Evolutionary conservation across 2,797 vertebrate species (phyloP).

Genomic region (Vultur gryphus): DNA sequence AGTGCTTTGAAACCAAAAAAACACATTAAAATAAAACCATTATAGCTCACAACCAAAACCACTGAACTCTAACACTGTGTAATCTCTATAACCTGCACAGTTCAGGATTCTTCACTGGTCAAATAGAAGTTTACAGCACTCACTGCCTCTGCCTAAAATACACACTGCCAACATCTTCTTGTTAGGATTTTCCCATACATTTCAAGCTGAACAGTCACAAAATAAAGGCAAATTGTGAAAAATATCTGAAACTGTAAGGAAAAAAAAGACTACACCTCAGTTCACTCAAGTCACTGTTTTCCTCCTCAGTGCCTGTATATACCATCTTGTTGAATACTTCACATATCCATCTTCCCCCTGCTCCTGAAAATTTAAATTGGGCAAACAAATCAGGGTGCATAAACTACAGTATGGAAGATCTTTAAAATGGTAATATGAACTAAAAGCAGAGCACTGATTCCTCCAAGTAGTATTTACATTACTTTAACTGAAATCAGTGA

Average conservation of each 20-base stretch:
- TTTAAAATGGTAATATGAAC: neutral
- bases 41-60: neutral
- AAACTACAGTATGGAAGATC: neutral
- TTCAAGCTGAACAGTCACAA: neutral
- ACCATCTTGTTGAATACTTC: neutral
- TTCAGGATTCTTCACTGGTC: neutral
- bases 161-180: neutral
- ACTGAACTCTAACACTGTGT: neutral
- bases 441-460: neutral
- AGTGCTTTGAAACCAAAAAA: neutral
- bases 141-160: neutral
- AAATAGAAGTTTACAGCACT: neutral
- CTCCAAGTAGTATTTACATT: neutral
- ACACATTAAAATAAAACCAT: neutral
- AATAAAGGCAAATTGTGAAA: neutral
- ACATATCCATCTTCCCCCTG: neutral
- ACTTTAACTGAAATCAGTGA: neutral
- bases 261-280: neutral
- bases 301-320: neutral
- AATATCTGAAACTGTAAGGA: neutral
- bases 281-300: neutral
- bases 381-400: neutral
- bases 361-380: neutral
- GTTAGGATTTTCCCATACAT: neutral
- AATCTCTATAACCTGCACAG: neutral